Conservation (phyloP, 2,797 vertebrate genomes). For the Amniataba percoides region DNA sequence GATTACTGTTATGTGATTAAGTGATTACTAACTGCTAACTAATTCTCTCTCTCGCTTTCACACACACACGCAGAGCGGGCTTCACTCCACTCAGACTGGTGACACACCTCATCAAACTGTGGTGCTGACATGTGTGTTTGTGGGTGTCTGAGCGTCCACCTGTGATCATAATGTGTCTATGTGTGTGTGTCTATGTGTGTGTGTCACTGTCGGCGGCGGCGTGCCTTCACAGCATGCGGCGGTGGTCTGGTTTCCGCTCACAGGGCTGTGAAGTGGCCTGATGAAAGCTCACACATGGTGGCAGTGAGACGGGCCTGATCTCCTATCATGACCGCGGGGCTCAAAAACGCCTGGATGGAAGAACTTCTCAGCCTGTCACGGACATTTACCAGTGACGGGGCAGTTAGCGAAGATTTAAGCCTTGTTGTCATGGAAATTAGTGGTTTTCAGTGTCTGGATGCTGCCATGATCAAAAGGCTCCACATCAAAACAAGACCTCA, state of each 20-base stretch:
- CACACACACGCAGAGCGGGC: slow-evolving; percentile 25
- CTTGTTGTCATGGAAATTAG: slow-evolving; percentile 17
- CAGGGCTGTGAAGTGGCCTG: slow-evolving; percentile 68
- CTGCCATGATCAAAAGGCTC: neutral
- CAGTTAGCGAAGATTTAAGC: neutral
- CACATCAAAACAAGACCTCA: neutral
- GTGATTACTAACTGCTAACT: slow-evolving; percentile 44
- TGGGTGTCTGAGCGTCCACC: slow-evolving; percentile 41
- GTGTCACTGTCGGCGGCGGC: slow-evolving; percentile 37
- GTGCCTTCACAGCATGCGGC: slow-evolving; percentile 52
- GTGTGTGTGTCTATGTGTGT: slow-evolving; percentile 45
- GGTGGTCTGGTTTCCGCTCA: slow-evolving; percentile 73
- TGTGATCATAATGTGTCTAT: slow-evolving; percentile 44
- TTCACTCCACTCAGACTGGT: slow-evolving; percentile 46
- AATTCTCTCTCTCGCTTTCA: slow-evolving; percentile 15
- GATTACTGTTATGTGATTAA: slow-evolving; percentile 52
- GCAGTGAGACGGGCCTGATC: slow-evolving; percentile 45
- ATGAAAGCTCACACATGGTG: slow-evolving; percentile 68
- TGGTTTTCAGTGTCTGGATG: neutral
- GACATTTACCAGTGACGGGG: slow-evolving; percentile 3
- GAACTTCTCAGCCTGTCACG: neutral
- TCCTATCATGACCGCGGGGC: slow-evolving; percentile 43
- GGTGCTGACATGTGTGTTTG: slow-evolving; percentile 56
- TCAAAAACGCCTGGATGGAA: slow-evolving; percentile 20
- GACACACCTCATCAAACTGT: slow-evolving; percentile 64